These are phyloP conservation scores for Subanguina moxae DNA, from an alignment of 1,140 invertebrate genomes.

Conservation along the genomic window DNA sequence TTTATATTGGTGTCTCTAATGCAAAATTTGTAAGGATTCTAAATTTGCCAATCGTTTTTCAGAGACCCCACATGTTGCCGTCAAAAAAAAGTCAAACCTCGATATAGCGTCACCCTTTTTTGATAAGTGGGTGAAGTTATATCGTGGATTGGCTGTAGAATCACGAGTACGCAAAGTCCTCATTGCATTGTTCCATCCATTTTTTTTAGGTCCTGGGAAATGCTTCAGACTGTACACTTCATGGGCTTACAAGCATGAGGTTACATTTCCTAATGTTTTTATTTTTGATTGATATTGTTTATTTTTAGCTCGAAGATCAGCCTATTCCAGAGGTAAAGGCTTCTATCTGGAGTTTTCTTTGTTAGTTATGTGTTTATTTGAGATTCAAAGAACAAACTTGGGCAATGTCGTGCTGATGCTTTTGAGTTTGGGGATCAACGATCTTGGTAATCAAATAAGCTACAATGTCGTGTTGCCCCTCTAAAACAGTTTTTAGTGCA, in stretches of 20 bases:
- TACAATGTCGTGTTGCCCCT: too few species aligned
- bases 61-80: too few species aligned
- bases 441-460: constrained; percentile 60
- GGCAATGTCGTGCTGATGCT: constrained; percentile 93
- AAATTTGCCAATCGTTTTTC: too few species aligned
- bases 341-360: background rate
- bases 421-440: constrained; percentile 93
- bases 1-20: too few species aligned
- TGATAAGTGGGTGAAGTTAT: too few species aligned
- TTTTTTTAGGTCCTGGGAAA: constrained; percentile 68
- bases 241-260: constrained; percentile 92
- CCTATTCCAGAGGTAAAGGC: constrained; percentile 76
- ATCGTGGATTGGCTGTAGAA: too few species aligned
- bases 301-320: constrained; percentile 77
- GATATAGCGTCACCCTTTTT: too few species aligned
- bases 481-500: constrained; percentile 69
- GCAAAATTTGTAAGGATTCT: too few species aligned
- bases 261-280: too few species aligned
- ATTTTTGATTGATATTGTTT: too few species aligned
- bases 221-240: constrained; percentile 94
- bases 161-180: too few species aligned
- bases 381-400: constrained; percentile 91
- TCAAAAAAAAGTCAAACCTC: too few species aligned
- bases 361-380: constrained; percentile 14
- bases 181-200: background rate